Conservation (phyloP, 2,888 invertebrate genomes). For the Pandemis heparana region DNA sequence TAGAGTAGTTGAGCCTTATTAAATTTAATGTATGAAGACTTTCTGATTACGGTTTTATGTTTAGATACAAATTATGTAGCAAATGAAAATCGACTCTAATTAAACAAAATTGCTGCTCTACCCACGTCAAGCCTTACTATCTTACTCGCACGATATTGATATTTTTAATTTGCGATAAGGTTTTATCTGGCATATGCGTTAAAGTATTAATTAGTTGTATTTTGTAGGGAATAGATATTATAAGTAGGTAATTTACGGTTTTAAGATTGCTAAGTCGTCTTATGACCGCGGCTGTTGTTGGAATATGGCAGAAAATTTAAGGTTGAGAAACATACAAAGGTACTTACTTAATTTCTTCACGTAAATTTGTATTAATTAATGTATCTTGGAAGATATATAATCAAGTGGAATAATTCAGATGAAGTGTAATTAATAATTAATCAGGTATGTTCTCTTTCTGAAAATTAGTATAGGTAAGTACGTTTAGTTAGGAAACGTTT, state of each 20-base stretch:
- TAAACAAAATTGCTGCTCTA: not conserved
- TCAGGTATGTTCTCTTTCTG: not conserved
- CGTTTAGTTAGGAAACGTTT: not conserved
- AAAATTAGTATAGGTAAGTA: not conserved
- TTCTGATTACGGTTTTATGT: not conserved
- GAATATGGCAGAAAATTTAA: not conserved
- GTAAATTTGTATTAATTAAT: not conserved
- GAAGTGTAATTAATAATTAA: not conserved
- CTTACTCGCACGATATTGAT: conserved; percentile 19
- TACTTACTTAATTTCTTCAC: not conserved
- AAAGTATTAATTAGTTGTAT: not conserved
- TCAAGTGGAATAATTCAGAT: not conserved
- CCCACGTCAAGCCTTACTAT: not conserved
- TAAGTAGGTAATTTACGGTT: not conserved
- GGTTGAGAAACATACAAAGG: not conserved
- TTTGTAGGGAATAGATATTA: not conserved
- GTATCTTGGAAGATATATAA: not conserved
- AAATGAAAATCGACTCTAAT: not conserved
- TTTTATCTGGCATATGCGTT: conserved; percentile 21
- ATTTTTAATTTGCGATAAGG: conserved; percentile 27
- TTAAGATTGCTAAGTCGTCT: not conserved
- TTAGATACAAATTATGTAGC: not conserved
- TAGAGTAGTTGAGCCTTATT: not conserved
- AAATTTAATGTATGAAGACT: not conserved
- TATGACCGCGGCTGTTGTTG: not conserved